Conservation (phyloP, 1,140 invertebrate genomes). For the Plutomurus gul region DNA sequence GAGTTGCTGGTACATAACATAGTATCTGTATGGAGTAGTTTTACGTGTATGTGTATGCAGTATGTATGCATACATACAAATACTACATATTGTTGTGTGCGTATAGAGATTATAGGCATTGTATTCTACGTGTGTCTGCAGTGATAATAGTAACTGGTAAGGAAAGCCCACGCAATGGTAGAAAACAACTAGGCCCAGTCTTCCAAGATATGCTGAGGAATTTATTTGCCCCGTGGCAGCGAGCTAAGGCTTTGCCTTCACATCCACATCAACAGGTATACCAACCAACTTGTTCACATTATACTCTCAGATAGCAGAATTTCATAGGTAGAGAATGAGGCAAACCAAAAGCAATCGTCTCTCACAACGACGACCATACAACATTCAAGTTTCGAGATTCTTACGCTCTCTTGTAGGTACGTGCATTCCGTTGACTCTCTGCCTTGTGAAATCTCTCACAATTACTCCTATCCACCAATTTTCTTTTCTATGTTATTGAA, state of each 20-base stretch:
- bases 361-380: neutral
- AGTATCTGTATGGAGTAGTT: too few species aligned
- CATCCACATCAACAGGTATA: slow-evolving; percentile 17
- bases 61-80: neutral
- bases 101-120: neutral
- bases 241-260: slow-evolving; percentile 7
- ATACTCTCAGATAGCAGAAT: neutral
- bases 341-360: neutral
- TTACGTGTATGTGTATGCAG: too few species aligned
- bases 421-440: neutral
- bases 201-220: slow-evolving; percentile 42
- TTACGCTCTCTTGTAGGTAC: neutral
- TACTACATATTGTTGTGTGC: neutral
- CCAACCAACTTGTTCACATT: neutral
- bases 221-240: slow-evolving; percentile 38
- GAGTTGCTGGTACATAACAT: neutral
- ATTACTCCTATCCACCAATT: neutral
- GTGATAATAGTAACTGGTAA: neutral
- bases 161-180: slow-evolving; percentile 35
- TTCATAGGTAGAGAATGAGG: neutral
- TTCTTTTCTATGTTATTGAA: neutral
- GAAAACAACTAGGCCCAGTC: slow-evolving; percentile 39
- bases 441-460: neutral
- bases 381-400: slow-evolving; percentile 11
- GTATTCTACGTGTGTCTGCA: neutral